These are phyloP conservation scores for Columba livia DNA, from an alignment of 2,113 vertebrate genomes.

Conservation along the genomic window DNA sequence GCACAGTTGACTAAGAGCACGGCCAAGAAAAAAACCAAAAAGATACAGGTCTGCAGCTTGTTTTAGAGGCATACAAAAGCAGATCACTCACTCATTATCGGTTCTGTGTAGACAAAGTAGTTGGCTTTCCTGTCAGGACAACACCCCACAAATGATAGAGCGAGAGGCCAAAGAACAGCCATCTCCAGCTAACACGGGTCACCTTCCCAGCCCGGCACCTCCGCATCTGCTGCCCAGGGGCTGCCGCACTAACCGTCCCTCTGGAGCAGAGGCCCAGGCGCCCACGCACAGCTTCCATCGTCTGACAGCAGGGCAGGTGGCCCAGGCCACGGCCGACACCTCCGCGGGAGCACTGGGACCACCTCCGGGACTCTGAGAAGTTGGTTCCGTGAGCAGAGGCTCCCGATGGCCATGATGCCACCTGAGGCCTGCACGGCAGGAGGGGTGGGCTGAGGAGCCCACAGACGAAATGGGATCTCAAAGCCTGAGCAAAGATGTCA, in stretches of 20 bases:
- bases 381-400: background rate
- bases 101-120: background rate
- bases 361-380: background rate
- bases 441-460: background rate
- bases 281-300: background rate
- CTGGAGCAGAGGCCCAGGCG: background rate
- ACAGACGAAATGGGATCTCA: background rate
- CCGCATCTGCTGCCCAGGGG: background rate
- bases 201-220: background rate
- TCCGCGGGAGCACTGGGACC: background rate
- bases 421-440: background rate
- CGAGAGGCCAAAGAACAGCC: background rate
- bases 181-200: background rate
- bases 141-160: background rate
- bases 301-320: background rate
- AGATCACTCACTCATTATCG: background rate
- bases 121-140: background rate
- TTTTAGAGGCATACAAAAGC: background rate
- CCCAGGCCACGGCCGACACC: background rate
- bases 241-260: fast-evolving
- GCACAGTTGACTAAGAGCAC: slow-evolving; percentile 21
- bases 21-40: background rate
- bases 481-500: background rate
- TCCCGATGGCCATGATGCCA: fast-evolving
- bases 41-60: background rate